Conservation (phyloP, 2,888 invertebrate genomes). For the Acronicta leporina region DNA sequence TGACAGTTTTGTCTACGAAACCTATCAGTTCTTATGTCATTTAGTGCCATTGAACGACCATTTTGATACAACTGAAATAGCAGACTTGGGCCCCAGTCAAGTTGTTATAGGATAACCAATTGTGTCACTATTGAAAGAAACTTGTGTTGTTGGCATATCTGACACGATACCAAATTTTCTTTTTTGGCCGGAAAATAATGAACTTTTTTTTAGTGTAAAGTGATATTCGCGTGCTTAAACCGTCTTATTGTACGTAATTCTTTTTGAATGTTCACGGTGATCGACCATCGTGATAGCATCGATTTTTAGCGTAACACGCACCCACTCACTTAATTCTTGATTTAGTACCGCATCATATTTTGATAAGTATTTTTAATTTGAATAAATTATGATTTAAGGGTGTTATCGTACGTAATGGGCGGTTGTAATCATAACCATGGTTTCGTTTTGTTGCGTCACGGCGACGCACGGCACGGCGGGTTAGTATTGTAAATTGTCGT, state of each 20-base stretch:
- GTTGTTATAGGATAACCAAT: no score
- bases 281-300: conserved; percentile 78
- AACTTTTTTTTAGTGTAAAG: conserved; percentile 62
- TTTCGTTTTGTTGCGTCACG: conserved; percentile 71
- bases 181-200: neutral
- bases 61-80: no score
- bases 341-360: conserved; percentile 88
- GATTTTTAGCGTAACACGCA: conserved; percentile 80
- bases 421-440: conserved; percentile 80
- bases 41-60: no score
- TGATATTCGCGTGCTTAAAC: conserved; percentile 83
- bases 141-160: no score
- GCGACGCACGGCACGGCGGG: neutral
- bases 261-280: conserved; percentile 87
- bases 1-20: no score
- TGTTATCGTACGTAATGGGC: conserved; percentile 82
- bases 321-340: conserved; percentile 86
- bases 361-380: conserved; percentile 90
- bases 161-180: no score
- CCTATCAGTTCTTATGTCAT: no score
- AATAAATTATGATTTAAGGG: conserved; percentile 89
- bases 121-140: no score
- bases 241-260: conserved; percentile 60
- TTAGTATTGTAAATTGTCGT: conserved; percentile 37
- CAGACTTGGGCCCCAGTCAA: no score